Percentiles rank a stretch among this genome's conserved stretches.
Evolutionary conservation across 2,888 invertebrate genomes (phyloP).

Genomic region (Cotesia congregata): DNA sequence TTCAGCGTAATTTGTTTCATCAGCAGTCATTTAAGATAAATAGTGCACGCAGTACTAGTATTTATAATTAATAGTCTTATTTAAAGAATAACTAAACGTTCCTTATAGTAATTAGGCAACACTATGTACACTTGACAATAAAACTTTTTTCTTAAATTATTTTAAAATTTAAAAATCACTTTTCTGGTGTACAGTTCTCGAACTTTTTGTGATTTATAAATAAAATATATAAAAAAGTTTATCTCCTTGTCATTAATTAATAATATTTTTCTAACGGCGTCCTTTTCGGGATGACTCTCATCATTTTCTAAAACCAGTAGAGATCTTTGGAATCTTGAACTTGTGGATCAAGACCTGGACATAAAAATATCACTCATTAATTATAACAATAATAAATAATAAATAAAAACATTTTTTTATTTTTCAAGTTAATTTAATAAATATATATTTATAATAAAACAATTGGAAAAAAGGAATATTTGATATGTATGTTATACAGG

Average conservation of each 20-base stretch:
- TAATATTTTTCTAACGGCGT: slow-evolving; percentile 26
- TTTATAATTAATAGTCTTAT: slow-evolving; percentile 15
- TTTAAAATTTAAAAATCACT: neutral
- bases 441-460: slow-evolving; percentile 36
- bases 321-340: slow-evolving; percentile 66
- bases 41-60: slow-evolving; percentile 53
- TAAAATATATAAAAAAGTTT: neutral
- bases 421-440: slow-evolving; percentile 29
- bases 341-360: slow-evolving; percentile 65
- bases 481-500: slow-evolving; percentile 57
- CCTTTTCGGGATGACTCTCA: slow-evolving; percentile 33
- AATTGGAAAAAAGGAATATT: slow-evolving; percentile 53
- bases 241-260: slow-evolving; percentile 22
- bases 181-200: slow-evolving; percentile 12
- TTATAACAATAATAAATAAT: slow-evolving; percentile 21
- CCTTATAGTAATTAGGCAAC: slow-evolving; percentile 65
- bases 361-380: slow-evolving; percentile 28
- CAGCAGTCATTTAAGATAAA: slow-evolving; percentile 50
- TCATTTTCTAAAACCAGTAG: slow-evolving; percentile 62
- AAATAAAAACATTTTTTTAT: slow-evolving; percentile 24
- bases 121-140: slow-evolving; percentile 61
- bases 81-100: slow-evolving; percentile 49
- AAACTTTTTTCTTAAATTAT: slow-evolving; percentile 33
- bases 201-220: slow-evolving; percentile 30
- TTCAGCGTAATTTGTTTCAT: slow-evolving; percentile 44